Evolutionary conservation across 2,113 vertebrate species (phyloP).

Genomic region (Gila orcuttii): DNA sequence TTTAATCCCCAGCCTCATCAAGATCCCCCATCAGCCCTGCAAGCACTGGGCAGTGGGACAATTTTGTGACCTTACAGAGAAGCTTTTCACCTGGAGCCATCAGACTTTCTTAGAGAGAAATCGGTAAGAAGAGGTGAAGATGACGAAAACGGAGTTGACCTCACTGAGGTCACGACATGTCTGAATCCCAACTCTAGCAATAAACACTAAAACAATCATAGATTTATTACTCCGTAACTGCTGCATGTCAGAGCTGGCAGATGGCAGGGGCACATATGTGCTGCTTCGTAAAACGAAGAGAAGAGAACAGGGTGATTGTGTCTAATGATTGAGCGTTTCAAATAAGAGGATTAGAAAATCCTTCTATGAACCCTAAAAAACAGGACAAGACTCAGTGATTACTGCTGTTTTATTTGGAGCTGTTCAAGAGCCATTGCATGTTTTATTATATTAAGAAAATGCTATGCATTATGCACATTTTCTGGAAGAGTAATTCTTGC

Average conservation of each 20-base stretch:
- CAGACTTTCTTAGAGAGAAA: background rate
- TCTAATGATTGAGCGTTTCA: conserved; percentile 23
- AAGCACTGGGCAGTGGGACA: conserved; percentile 7
- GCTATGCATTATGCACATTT: background rate
- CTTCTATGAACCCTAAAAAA: conserved; percentile 34
- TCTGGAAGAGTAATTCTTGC: conserved; percentile 21
- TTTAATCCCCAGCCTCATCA: conserved; percentile 25
- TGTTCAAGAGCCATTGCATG: conserved; percentile 37
- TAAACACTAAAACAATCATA: background rate
- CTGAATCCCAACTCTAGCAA: background rate
- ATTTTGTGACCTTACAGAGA: conserved; percentile 36
- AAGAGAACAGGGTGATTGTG: conserved; percentile 19
- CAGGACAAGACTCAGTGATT: conserved; percentile 41
- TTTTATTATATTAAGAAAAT: background rate
- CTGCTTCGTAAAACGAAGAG: conserved; percentile 3
- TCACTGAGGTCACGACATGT: conserved; percentile 23
- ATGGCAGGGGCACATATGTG: conserved; percentile 24
- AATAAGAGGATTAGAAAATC: conserved; percentile 36
- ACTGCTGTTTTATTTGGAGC: conserved; percentile 54
- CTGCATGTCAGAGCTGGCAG: conserved; percentile 12
- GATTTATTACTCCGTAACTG: background rate
- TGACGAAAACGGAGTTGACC: background rate
- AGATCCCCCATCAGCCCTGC: conserved; percentile 15
- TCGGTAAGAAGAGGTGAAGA: background rate
- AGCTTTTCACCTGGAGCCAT: conserved; percentile 9